Conservation (phyloP, 2,797 vertebrate species). For the Pangasius krempfi region DNA sequence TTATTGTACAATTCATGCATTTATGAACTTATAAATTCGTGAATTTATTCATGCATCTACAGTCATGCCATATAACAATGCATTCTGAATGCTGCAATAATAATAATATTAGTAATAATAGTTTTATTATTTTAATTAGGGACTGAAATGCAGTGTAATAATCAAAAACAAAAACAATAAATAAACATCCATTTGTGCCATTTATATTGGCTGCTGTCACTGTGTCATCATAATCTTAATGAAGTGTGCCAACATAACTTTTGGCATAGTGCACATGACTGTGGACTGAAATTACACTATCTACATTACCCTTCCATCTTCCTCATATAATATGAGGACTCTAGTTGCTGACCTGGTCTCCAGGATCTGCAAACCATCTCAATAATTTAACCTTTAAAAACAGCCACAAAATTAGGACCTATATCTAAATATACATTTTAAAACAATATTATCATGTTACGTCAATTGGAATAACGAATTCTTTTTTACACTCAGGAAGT, state of each 20-base stretch:
- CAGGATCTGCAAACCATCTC: background rate
- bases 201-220: background rate
- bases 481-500: background rate
- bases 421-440: background rate
- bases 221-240: background rate
- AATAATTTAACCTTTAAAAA: background rate
- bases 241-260: background rate
- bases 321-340: background rate
- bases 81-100: background rate
- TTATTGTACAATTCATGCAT: background rate
- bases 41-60: too few relatives aligned
- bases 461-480: background rate
- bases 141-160: background rate
- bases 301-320: background rate
- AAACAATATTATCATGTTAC: background rate
- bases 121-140: background rate
- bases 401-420: background rate
- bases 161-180: background rate
- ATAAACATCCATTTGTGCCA: background rate
- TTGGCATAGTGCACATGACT: background rate
- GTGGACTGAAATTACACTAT: background rate
- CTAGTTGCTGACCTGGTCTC: background rate
- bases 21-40: too few relatives aligned
- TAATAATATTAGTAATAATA: background rate
- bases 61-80: too few relatives aligned